These are phyloP conservation scores for Colinus virginianus DNA, from an alignment of 2,113 vertebrate genomes.

Conservation along the genomic window DNA sequence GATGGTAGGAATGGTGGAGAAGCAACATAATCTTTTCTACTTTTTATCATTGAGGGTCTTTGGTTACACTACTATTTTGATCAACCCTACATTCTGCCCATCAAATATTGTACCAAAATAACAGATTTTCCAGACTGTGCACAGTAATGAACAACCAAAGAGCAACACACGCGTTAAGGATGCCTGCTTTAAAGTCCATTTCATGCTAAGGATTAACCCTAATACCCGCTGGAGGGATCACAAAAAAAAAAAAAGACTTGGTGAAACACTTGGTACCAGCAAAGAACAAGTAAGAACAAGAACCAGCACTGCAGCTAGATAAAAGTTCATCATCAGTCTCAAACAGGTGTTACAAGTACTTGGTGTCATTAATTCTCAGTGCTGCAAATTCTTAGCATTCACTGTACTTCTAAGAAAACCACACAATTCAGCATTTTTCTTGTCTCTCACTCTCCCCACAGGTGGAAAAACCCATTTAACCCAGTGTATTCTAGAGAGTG, in stretches of 20 bases:
- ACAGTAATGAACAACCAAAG: not conserved
- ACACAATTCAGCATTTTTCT: not conserved
- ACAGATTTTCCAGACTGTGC: not conserved
- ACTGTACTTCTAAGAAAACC: not conserved
- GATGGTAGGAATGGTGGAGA: not conserved
- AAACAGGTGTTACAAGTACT: not conserved
- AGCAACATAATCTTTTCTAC: fast-evolving
- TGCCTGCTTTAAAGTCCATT: not conserved
- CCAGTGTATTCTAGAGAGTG: not conserved
- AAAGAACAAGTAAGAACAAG: not conserved
- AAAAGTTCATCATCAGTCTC: not conserved
- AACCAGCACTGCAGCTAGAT: not conserved
- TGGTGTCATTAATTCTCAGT: not conserved
- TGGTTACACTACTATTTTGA: not conserved
- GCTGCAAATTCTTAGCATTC: not conserved
- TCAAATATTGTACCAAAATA: not conserved
- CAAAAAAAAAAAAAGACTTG: not conserved
- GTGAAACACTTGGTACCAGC: not conserved
- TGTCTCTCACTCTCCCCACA: not conserved
- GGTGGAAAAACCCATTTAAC: not conserved
- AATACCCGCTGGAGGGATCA: fast-evolving
- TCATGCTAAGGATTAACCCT: not conserved
- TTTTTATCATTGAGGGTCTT: not conserved
- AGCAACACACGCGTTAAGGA: not conserved
- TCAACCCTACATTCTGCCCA: not conserved